Conservation (phyloP, 2,113 vertebrate genomes). For the Pitta sordida region DNA sequence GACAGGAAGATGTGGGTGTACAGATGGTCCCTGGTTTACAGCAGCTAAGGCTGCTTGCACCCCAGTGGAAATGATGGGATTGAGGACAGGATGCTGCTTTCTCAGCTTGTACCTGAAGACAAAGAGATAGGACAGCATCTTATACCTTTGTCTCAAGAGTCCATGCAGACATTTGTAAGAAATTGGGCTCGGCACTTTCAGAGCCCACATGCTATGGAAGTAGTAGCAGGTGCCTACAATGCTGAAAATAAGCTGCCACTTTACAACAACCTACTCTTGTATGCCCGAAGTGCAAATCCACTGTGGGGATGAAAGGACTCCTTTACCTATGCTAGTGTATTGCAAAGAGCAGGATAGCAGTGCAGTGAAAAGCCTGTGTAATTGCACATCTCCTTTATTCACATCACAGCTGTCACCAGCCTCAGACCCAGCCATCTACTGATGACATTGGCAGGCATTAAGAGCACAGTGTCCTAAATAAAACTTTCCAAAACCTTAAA, state of each 20-base stretch:
- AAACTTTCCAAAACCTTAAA: neutral
- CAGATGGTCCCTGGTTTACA: neutral
- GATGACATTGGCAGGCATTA: neutral
- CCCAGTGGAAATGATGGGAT: neutral
- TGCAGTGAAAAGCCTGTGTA: neutral
- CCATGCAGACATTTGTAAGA: neutral
- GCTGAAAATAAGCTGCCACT: neutral
- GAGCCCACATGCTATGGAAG: neutral
- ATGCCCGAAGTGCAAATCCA: neutral
- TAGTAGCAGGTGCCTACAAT: neutral
- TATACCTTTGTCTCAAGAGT: neutral
- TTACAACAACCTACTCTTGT: neutral
- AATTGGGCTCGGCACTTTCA: neutral
- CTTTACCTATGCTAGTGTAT: neutral
- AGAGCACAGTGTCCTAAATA: neutral
- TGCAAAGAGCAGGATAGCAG: neutral
- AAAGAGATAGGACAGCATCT: neutral
- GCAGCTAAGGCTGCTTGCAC: neutral
- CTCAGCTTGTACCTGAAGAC: neutral
- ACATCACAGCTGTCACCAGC: accelerated
- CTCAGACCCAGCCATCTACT: neutral
- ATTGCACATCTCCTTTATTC: neutral
- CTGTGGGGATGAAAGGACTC: neutral
- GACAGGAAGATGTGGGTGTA: neutral
- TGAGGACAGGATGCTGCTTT: neutral